Percentiles rank a stretch among this genome's conserved stretches.
phyloP scores from a whole-genome alignment of 2,797 vertebrate species.

The Perodicticus potto region DNA sequence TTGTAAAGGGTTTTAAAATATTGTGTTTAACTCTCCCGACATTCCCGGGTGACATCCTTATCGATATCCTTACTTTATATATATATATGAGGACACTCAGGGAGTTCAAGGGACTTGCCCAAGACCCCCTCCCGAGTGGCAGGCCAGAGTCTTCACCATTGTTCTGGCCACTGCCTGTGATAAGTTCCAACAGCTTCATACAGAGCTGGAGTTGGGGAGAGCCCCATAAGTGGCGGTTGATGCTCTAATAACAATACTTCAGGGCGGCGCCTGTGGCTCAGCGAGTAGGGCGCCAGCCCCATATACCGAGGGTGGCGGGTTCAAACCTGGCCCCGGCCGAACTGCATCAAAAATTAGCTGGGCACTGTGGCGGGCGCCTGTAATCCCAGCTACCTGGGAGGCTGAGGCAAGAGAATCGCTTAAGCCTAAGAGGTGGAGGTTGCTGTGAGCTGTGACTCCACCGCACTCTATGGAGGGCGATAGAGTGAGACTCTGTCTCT shows the following conservation, averaged over 20 bases:
- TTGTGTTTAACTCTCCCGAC: not conserved
- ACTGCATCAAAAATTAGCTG: too few relatives aligned
- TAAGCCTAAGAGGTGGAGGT: too few relatives aligned
- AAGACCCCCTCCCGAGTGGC: not conserved
- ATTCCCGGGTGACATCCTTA: not conserved
- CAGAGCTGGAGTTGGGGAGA: not conserved
- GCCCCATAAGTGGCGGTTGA: rapidly evolving
- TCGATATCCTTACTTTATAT: not conserved
- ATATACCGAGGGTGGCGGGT: too few relatives aligned
- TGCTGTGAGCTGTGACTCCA: too few relatives aligned
- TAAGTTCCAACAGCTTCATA: not conserved
- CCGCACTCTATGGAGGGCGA: too few relatives aligned
- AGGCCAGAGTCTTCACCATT: not conserved
- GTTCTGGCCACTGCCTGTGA: not conserved
- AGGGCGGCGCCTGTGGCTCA: too few relatives aligned
- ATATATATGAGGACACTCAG: not conserved
- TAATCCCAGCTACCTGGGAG: too few relatives aligned
- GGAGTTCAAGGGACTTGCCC: not conserved
- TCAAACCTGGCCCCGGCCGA: too few relatives aligned
- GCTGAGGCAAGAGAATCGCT: too few relatives aligned
- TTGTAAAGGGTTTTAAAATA: conserved; percentile 14
- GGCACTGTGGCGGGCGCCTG: too few relatives aligned
- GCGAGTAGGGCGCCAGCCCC: too few relatives aligned
- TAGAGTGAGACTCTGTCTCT: too few relatives aligned
- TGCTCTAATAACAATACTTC: not conserved